phyloP scores from a whole-genome alignment of 2,797 vertebrate genomes.

The Pachyuromys duprasi region DNA sequence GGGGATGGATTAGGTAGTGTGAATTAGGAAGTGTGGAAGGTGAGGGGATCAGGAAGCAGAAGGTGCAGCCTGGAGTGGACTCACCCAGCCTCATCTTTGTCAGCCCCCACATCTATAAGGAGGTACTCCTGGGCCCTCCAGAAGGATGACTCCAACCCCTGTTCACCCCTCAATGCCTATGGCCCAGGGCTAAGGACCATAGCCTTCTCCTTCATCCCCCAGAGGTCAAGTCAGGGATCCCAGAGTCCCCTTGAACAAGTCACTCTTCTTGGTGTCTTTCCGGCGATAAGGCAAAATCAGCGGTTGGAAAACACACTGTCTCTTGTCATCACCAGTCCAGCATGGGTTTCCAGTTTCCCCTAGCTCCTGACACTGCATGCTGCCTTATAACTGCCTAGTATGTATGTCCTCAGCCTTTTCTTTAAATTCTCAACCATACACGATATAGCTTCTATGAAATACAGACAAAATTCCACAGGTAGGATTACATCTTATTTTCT shows the following conservation, averaged over 20 bases:
- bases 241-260: background rate
- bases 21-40: too few relatives aligned
- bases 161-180: background rate
- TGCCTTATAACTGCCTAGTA: background rate
- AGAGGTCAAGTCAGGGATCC: background rate
- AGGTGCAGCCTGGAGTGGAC: background rate
- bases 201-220: background rate
- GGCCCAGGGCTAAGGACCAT: background rate
- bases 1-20: too few relatives aligned
- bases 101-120: background rate
- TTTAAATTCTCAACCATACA: background rate
- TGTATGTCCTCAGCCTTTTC: background rate
- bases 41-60: background rate
- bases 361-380: background rate
- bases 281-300: background rate
- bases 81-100: background rate
- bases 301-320: background rate
- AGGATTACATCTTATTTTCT: background rate
- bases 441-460: background rate
- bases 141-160: too few relatives aligned
- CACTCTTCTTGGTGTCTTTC: background rate
- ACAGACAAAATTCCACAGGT: background rate
- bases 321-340: background rate
- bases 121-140: background rate
- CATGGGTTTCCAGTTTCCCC: background rate